Evolutionary conservation across 1,140 invertebrate genomes (phyloP).

Genomic region (Drosophila repleta): DNA sequence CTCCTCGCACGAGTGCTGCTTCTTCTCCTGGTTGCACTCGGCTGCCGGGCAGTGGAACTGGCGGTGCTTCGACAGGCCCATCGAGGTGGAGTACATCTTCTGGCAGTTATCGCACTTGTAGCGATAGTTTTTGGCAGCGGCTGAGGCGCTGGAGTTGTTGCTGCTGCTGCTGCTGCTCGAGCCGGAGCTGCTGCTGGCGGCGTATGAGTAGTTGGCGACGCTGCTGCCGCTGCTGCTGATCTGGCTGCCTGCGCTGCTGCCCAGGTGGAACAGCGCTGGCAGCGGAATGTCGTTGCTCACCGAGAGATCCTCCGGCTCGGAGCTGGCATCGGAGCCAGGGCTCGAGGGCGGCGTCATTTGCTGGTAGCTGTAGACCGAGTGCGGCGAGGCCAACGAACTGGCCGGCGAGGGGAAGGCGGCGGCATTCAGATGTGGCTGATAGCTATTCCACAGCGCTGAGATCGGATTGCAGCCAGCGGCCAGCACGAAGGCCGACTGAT

Average conservation of each 20-base stretch:
- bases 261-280: slow-evolving; percentile 76
- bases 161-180: slow-evolving; percentile 49
- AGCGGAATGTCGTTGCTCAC: slow-evolving; percentile 79
- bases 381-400: slow-evolving; percentile 67
- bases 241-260: slow-evolving; percentile 15
- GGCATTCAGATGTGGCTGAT: slow-evolving; percentile 64
- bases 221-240: slow-evolving; percentile 58
- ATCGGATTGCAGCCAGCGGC: slow-evolving; percentile 80
- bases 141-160: slow-evolving; percentile 14
- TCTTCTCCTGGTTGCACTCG: slow-evolving; percentile 85
- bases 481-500: slow-evolving; percentile 76
- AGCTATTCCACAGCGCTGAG: slow-evolving; percentile 74
- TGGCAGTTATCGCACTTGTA: slow-evolving; percentile 96
- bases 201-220: slow-evolving; percentile 84
- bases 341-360: slow-evolving; percentile 82
- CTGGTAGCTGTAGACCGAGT: slow-evolving; percentile 73
- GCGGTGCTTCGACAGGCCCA: slow-evolving; percentile 96
- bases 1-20: slow-evolving; percentile 84
- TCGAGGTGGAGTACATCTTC: slow-evolving; percentile 98
- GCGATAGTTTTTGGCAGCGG: slow-evolving; percentile 85
- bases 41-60: slow-evolving; percentile 95
- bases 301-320: slow-evolving; percentile 81
- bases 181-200: slow-evolving; percentile 85
- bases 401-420: slow-evolving; percentile 73
- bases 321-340: slow-evolving; percentile 70